Conservation (phyloP, 2,113 vertebrate species). For the Fregata magnificens region DNA sequence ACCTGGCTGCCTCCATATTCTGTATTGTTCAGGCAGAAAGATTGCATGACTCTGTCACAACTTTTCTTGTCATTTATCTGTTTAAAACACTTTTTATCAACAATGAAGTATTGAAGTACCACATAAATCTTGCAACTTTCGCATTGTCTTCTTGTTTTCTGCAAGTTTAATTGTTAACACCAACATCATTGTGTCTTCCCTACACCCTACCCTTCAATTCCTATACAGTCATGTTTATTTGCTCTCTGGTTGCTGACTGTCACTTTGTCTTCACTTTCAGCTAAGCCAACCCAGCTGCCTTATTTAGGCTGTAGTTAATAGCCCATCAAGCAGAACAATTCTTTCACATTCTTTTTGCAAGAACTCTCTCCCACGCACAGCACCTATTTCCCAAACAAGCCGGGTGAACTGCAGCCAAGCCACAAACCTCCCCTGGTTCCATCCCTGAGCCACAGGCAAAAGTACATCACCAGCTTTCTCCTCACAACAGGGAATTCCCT, state of each 20-base stretch:
- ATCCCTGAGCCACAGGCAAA: neutral
- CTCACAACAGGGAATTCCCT: neutral
- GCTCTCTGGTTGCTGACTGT: neutral
- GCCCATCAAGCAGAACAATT: neutral
- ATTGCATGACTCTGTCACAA: neutral
- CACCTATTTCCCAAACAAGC: neutral
- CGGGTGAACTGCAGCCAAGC: neutral
- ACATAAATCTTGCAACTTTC: neutral
- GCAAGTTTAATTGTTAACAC: neutral
- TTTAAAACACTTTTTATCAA: neutral
- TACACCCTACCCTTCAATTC: neutral
- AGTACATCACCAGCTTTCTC: neutral
- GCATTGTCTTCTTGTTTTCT: neutral
- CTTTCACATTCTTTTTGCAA: neutral
- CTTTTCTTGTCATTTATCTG: neutral
- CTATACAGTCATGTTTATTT: neutral
- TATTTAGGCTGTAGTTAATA: neutral
- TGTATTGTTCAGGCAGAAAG: neutral
- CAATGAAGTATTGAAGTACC: neutral
- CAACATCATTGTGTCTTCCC: neutral
- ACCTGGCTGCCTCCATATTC: neutral
- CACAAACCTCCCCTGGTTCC: neutral
- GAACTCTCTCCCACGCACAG: neutral
- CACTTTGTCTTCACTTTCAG: neutral
- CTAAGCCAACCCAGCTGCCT: neutral